Evolutionary conservation across 2,888 invertebrate genomes (phyloP), one percentile per base, ranked within the genome.

Genomic region (Noctua janthina): DNA sequence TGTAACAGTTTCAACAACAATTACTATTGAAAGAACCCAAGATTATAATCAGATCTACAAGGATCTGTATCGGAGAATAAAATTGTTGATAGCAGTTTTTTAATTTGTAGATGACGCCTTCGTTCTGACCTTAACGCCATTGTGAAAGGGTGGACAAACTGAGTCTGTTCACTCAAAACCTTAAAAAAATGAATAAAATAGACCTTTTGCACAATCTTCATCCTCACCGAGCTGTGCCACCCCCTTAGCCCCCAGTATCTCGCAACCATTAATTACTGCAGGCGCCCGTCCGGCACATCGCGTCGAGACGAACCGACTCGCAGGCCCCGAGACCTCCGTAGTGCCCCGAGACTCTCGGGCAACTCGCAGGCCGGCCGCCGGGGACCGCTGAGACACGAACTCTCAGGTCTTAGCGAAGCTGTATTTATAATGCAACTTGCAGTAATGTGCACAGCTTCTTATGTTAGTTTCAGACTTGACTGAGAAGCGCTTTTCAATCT

Each of bases 191-290:
- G 6, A 46, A 17, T 7, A 23, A 17, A 62, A 35, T 71, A 49
- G 64, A 54, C 43, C 83, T 86, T 83, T 70, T 74, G 72, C n/a
- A 49, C 2, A 15, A 39, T n/a, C 29, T 83, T 10, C 35, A 62
- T 59, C 23, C 69, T 66, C 10, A 35, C 54, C 5, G 8, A 23
- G 0, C 11, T n/a, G n/a, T 13, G 8, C 39, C 82, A 46, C 70
- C 70, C 35, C 29, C 11, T 49, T 4, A 17, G 51, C 15, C 35
- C 59, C 62, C 20, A 29, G 67, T 73, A 43, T 46, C 74, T 78
- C 43, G 11, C 51, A 17, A 71, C 54, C 70, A 83, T 86, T 86
- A 39, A 86, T 84, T 78, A 83, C 66, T 8, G 7, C 54, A 43
- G 72, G 78, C 29, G 43, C 13, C 43, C 39, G 73, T 54, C 76